Evolutionary conservation across 2,797 vertebrate genomes (phyloP).

Genomic region (Typhlichthys eigenmanni): DNA sequence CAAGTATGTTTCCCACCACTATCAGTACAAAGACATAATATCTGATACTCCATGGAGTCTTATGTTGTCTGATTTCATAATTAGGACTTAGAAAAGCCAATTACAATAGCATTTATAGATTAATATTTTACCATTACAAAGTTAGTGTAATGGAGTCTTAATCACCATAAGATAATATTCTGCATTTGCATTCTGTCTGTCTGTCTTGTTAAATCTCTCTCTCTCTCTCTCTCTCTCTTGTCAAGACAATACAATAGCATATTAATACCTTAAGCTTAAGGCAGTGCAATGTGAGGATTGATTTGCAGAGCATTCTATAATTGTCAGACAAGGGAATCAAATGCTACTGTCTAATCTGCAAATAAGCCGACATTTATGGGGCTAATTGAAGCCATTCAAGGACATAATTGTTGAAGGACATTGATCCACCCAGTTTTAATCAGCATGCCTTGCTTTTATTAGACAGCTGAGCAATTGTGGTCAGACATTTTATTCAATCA

Average conservation of each 20-base stretch:
- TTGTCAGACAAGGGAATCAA: not conserved
- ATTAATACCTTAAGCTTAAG: too few relatives aligned
- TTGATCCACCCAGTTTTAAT: constrained; percentile 33
- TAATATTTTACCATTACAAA: too few relatives aligned
- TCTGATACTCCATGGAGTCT: too few relatives aligned
- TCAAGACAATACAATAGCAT: not conserved
- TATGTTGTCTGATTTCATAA: too few relatives aligned
- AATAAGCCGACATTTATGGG: constrained; percentile 16
- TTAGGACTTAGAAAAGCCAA: too few relatives aligned
- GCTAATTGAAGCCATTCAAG: constrained; percentile 47
- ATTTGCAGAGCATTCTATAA: not conserved
- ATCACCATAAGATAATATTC: too few relatives aligned
- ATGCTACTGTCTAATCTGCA: constrained; percentile 13
- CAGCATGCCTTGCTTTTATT: constrained; percentile 37
- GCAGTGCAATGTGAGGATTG: not conserved
- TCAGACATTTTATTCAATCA: constrained; percentile 58
- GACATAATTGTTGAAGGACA: constrained; percentile 35
- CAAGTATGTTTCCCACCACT: too few relatives aligned
- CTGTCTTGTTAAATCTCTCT: too few relatives aligned
- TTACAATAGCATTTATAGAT: too few relatives aligned
- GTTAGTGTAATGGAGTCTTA: too few relatives aligned
- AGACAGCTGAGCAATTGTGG: constrained; percentile 43
- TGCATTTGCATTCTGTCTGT: too few relatives aligned
- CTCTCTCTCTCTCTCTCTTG: not conserved
- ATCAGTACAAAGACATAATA: too few relatives aligned